These are phyloP conservation scores for Cliona cf. orientalis DNA, from an alignment of 37 sponge, comb jelly and placozoan genomes.

Conservation along the genomic window DNA sequence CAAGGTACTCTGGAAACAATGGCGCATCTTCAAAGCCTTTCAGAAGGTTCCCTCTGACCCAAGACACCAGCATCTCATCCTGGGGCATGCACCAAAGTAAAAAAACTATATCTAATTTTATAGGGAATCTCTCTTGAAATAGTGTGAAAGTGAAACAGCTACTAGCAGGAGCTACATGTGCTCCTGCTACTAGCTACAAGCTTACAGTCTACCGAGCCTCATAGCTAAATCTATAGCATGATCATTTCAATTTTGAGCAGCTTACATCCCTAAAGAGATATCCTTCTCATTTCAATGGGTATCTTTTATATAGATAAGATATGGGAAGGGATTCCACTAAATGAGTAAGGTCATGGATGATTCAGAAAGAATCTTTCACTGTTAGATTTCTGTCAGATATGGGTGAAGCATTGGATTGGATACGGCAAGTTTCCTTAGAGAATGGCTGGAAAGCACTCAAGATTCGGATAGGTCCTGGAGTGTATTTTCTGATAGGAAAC, in stretches of 20 bases:
- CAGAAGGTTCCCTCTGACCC: slow-evolving; percentile 32
- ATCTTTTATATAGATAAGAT: not conserved
- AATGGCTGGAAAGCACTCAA: slow-evolving; percentile 31
- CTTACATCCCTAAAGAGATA: not conserved
- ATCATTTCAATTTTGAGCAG: too few species aligned
- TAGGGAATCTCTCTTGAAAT: too few species aligned
- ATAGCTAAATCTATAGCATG: too few species aligned
- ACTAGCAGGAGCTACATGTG: too few species aligned
- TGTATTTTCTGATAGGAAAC: slow-evolving; percentile 3
- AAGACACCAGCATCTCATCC: slow-evolving; percentile 23
- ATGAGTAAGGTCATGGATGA: not conserved
- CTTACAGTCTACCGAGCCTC: not conserved
- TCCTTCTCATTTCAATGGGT: not conserved
- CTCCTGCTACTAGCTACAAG: not conserved
- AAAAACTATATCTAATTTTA: not conserved
- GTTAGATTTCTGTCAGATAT: slow-evolving; percentile 27
- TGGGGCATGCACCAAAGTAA: slow-evolving; percentile 52
- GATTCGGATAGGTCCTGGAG: slow-evolving; percentile 13
- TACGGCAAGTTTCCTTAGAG: not conserved
- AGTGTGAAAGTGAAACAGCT: not conserved
- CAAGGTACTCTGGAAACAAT: not conserved
- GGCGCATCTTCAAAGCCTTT: slow-evolving; percentile 37
- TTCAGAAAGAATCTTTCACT: not conserved
- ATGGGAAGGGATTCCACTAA: not conserved
- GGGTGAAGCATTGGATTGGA: slow-evolving; percentile 41